Evolutionary conservation across 2,797 vertebrate species (phyloP).

Genomic region (Chiloscyllium punctatum): DNA sequence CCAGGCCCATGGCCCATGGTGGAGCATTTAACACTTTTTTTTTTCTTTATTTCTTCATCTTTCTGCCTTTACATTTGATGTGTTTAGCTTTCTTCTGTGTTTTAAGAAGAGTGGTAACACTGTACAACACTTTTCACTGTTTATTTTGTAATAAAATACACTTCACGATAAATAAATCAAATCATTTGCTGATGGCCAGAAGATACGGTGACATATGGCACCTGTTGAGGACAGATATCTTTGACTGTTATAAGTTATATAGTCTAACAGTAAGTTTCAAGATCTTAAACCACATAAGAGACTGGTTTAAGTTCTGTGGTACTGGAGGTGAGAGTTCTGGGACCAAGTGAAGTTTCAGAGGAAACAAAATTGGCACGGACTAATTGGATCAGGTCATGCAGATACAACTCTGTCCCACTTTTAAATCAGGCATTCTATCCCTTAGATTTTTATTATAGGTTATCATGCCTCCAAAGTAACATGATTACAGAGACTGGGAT

Average conservation of each 20-base stretch:
- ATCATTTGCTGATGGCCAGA: not conserved
- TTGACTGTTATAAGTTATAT: not conserved
- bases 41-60: too few species aligned
- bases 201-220: not conserved
- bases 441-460: not conserved
- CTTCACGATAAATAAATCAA: too few species aligned
- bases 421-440: not conserved
- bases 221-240: not conserved
- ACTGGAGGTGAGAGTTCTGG: not conserved
- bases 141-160: too few species aligned
- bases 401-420: not conserved
- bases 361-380: not conserved
- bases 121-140: too few species aligned
- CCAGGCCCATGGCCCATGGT: too few species aligned
- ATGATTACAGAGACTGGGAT: too few species aligned
- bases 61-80: too few species aligned
- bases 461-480: not conserved
- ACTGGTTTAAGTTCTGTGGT: too few species aligned
- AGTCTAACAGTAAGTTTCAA: not conserved
- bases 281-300: not conserved
- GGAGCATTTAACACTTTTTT: too few species aligned
- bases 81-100: too few species aligned
- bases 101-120: too few species aligned
- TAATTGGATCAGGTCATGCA: not conserved
- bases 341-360: not conserved